Evolutionary conservation across 2,797 vertebrate genomes (phyloP).

Genomic region (Enteromius radiatus): DNA sequence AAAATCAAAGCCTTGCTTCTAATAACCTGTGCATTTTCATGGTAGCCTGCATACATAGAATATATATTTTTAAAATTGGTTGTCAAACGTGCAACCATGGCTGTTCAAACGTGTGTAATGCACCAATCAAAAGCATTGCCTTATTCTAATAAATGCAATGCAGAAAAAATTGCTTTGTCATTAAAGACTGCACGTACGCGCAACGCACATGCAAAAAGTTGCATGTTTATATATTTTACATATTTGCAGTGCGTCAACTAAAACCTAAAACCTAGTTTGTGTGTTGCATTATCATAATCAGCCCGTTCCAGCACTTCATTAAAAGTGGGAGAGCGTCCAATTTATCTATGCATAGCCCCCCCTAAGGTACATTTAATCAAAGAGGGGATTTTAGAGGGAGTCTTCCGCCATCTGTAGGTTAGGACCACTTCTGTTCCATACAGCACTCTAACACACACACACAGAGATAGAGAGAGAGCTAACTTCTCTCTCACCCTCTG

Average conservation of each 20-base stretch:
- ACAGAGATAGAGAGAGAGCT: not conserved
- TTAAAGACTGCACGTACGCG: not conserved
- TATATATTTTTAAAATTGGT: not conserved
- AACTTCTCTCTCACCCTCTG: not conserved
- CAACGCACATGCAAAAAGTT: not conserved
- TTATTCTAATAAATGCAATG: not conserved
- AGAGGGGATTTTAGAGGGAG: slow-evolving; percentile 70
- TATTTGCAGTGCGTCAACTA: not conserved
- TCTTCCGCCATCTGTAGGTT: slow-evolving; percentile 82
- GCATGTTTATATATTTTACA: not conserved
- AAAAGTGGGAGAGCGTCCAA: slow-evolving; percentile 41
- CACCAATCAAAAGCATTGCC: not conserved
- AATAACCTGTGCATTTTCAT: not conserved
- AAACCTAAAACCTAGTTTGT: not conserved
- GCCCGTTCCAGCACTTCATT: slow-evolving; percentile 41
- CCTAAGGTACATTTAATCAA: slow-evolving; percentile 35
- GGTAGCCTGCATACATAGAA: not conserved
- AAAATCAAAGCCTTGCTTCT: not conserved
- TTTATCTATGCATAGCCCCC: not conserved
- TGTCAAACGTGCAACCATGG: not conserved
- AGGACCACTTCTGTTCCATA: slow-evolving; percentile 49
- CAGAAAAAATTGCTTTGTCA: not conserved
- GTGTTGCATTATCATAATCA: slow-evolving; percentile 19
- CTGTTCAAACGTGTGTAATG: not conserved
- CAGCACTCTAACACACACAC: not conserved